A percentile compares a stretch with the other conserved stretches of the same genome.
Evolutionary conservation across 2,797 vertebrate species (phyloP).

Genomic region (Allochrocebus solatus): DNA sequence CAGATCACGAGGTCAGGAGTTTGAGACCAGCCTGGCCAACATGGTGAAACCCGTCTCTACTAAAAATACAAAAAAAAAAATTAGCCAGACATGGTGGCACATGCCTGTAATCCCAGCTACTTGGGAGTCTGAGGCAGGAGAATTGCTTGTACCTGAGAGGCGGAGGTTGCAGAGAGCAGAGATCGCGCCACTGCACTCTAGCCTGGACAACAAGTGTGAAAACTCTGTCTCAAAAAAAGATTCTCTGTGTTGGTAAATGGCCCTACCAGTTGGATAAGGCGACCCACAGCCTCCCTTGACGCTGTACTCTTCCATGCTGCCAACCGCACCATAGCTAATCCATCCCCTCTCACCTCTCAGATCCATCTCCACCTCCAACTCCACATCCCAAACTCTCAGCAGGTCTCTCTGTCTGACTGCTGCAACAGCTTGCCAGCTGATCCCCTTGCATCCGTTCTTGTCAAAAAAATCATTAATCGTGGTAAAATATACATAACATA

Average conservation of each 20-base stretch:
- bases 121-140: neutral
- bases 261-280: neutral
- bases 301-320: accelerated
- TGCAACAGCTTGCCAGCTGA: neutral
- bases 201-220: neutral
- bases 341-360: neutral
- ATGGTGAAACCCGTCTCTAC: neutral
- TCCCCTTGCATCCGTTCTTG: neutral
- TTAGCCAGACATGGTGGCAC: neutral
- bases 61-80: neutral
- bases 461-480: neutral
- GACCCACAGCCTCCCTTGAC: no score
- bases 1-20: neutral
- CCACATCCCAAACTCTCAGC: no score
- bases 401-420: neutral
- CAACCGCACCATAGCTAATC: accelerated
- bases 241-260: neutral
- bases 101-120: neutral
- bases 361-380: neutral
- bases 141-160: neutral
- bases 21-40: neutral
- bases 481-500: neutral
- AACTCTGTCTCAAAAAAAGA: neutral
- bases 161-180: neutral
- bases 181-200: neutral